Evolutionary conservation across 1,140 invertebrate genomes (phyloP), one percentile per base, ranked within the genome.

Genomic region (Papilio xuthus): DNA sequence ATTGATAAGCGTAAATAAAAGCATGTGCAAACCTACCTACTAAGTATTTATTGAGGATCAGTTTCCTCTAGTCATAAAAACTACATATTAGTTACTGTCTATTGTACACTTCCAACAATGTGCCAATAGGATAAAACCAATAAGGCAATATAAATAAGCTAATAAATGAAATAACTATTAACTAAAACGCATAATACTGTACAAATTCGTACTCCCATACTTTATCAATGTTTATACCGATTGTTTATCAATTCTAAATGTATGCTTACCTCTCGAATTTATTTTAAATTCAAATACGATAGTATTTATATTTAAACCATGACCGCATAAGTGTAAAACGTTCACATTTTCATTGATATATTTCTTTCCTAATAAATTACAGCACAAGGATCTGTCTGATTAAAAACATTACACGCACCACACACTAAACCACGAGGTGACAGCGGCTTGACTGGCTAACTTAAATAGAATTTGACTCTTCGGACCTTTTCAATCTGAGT

Each of bases 311-410:
- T 60, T 26, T 26, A 26, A 23, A 26, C 26, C 3, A 60, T 9
- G 20, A 2, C 2, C 56, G 26, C 23, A 13, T 60, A 26, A 23
- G 9, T 28, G 12, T 26, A 28, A 79, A 80, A 28, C 10, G 78
- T 82, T 85, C 86, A 88, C 86, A 87, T 87, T 89, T 86, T 87
- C 78, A 81, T 87, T 84, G 77, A 83, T 83, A 79, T 81, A 60
- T 69, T 72, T 80, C 56, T 79, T 63, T 76, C 60, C 41, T 44
- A 37, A 74, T 73, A 76, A 10, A 26, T 60, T 73, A 28, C 47
- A 60, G 37, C 75, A 60, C 28, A 63, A 60, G 9, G 4, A 60
- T 60, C n/a, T n/a, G n/a, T n/a, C n/a, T 26, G 56, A 60, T 26
- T 60, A 26, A 60, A 60, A 60, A 60, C 56, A 60, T 60, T 15